These are phyloP conservation scores for Nineta flava DNA, from an alignment of 2,888 invertebrate genomes.

Conservation along the genomic window DNA sequence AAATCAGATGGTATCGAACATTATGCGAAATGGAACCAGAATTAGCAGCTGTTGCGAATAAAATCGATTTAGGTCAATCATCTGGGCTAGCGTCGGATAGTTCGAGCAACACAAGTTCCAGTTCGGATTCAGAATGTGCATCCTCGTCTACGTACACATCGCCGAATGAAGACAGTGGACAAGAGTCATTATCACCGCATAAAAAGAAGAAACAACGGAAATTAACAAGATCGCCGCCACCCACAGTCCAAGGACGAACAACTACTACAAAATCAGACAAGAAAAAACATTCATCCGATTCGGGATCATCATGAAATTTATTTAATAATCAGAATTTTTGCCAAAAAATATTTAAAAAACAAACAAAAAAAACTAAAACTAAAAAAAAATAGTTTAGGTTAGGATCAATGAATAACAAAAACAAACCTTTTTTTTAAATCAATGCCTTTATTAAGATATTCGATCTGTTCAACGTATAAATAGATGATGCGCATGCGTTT, in stretches of 20 bases:
- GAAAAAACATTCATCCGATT: too few species aligned
- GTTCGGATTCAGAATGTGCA: slow-evolving; percentile 32
- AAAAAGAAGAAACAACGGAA: slow-evolving; percentile 61
- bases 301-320: too few species aligned
- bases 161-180: slow-evolving; percentile 63
- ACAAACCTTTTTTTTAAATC: too few species aligned
- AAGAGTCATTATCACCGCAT: slow-evolving; percentile 75
- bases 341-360: too few species aligned
- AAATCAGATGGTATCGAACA: slow-evolving; percentile 7
- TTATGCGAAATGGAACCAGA: slow-evolving; percentile 53
- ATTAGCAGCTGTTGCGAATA: slow-evolving; percentile 60
- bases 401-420: too few species aligned
- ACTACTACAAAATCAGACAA: too few species aligned
- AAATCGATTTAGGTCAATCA: slow-evolving; percentile 68
- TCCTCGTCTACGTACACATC: slow-evolving; percentile 18
- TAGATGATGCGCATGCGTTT: too few species aligned
- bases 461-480: too few species aligned
- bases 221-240: slow-evolving; percentile 12
- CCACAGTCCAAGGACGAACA: not conserved
- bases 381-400: too few species aligned
- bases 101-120: slow-evolving; percentile 69
- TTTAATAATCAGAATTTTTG: too few species aligned
- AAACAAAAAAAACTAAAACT: too few species aligned
- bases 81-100: slow-evolving; percentile 91
- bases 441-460: too few species aligned